A percentile compares a stretch with the other conserved stretches of the same genome.
These are phyloP conservation scores for Tenthredo notha DNA, from an alignment of 2,888 invertebrate species.

Conservation along the genomic window DNA sequence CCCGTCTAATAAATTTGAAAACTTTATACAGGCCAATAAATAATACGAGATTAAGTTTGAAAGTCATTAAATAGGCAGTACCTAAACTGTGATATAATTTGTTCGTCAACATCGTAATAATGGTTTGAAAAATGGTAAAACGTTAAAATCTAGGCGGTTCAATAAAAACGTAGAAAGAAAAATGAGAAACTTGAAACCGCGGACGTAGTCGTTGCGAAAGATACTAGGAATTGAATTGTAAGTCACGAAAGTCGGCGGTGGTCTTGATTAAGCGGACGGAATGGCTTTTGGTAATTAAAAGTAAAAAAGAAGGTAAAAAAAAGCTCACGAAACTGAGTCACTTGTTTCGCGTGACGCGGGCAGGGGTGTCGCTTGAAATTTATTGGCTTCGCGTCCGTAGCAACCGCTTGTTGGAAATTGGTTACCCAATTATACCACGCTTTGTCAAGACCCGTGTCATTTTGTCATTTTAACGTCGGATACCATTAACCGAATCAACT, in stretches of 20 bases:
- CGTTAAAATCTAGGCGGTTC: not conserved
- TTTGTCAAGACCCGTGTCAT: conserved; percentile 49
- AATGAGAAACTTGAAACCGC: conserved; percentile 7
- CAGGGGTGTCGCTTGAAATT: conserved; percentile 37
- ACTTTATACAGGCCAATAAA: not conserved
- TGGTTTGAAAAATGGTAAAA: not conserved
- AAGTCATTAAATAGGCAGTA: not conserved
- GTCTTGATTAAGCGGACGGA: conserved; percentile 40
- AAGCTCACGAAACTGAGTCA: conserved; percentile 13
- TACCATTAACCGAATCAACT: conserved; percentile 37
- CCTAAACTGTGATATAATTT: conserved; percentile 3
- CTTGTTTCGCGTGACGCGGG: conserved; percentile 36
- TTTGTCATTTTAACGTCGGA: conserved; percentile 41
- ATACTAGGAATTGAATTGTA: conserved; percentile 27
- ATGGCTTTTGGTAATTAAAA: conserved; percentile 48
- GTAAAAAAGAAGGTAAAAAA: conserved; percentile 10
- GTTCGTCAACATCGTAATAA: conserved; percentile 10
- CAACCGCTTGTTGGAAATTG: conserved; percentile 41
- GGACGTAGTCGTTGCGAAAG: not conserved
- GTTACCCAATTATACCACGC: conserved; percentile 51
- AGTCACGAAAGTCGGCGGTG: conserved; percentile 3
- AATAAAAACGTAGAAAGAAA: not conserved
- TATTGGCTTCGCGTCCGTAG: conserved; percentile 40
- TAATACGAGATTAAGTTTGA: not conserved
- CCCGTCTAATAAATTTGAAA: not conserved